These are phyloP conservation scores for Copidosoma aretas DNA, from an alignment of 2,888 invertebrate species.

Conservation along the genomic window DNA sequence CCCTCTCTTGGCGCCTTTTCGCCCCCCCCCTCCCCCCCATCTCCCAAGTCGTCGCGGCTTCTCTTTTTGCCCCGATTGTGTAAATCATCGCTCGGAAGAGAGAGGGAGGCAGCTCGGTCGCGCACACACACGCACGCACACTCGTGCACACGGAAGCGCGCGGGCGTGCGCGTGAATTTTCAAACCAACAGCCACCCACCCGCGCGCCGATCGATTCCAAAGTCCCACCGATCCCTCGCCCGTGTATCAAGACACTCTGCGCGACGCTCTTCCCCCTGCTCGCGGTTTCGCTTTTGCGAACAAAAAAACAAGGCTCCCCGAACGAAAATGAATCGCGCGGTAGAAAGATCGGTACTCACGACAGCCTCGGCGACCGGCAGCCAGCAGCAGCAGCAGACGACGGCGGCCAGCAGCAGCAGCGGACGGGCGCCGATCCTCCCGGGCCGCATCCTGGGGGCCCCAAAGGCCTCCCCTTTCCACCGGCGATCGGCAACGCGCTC, in stretches of 20 bases:
- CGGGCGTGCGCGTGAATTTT: too few species aligned
- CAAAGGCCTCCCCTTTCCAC: too few species aligned
- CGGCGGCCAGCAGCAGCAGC: constrained; percentile 13
- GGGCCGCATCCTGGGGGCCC: constrained; percentile 26
- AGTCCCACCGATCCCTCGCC: too few species aligned
- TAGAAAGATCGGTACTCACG: constrained; percentile 47
- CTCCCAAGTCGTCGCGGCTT: too few species aligned
- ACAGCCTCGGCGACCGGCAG: constrained; percentile 48
- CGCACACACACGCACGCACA: constrained; percentile 14
- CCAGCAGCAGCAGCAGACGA: constrained; percentile 30
- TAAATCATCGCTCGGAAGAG: constrained; percentile 11
- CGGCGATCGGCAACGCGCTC: not conserved
- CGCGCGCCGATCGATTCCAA: too few species aligned
- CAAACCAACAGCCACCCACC: too few species aligned
- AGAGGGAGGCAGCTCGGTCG: not conserved
- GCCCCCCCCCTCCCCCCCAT: not conserved
- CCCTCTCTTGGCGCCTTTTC: not conserved
- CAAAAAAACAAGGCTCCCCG: too few species aligned
- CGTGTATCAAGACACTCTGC: too few species aligned
- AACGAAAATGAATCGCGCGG: too few species aligned
- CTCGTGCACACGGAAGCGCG: not conserved
- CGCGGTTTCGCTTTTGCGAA: too few species aligned
- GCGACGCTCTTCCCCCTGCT: too few species aligned
- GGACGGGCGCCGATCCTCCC: not conserved
- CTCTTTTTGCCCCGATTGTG: not conserved